Base-by-base conservation (phyloP, 2,888 invertebrate genomes). In the Rosalia funebris region DNA sequence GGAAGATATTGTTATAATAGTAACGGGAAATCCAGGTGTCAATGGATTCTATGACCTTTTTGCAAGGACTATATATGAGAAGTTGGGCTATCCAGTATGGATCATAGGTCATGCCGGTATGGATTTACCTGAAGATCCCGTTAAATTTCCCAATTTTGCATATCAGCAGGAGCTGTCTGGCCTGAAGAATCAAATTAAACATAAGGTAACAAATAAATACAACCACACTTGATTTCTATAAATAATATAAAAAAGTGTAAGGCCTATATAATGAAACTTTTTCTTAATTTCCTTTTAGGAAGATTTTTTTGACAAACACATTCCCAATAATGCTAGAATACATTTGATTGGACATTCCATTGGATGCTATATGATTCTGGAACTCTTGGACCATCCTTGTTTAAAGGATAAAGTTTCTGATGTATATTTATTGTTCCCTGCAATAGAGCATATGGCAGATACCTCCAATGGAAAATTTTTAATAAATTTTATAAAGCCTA, bases 271-370 rank as follows among this genome's bases (percentile, higher is more conserved):
- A n/a, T n/a, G n/a, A n/a, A n/a, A n/a, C n/a, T n/a, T n/a, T n/a
- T 58, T 14, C 3, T 53, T 34, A 31, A 34, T 57, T 39, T 41
- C 52, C n/a, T 73, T 79, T 81, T 79, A 80, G 82, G 75, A 83
- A 44, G 85, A 87, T 57, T 91, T 96, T 75, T 88, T 96, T 57
- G 83, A 87, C 69, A 86, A 88, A 68, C 88, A 88, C 76, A 84
- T 95, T 65, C 91, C 93, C 54, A 80, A 84, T 64, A 84, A 88
- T 74, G 87, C 89, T n/a, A 89, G 86, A 76, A 79, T 97, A 36
- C 90, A 94, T 79, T 81, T 96, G 34, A 86, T 96, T 69, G 95
- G 93, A 1, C 96, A 97, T 84, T 96, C 96, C 0, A 93, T 96
- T 74, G 97, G 97, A 1, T 87, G 91, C 52, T 94, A 95, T 87